phyloP scores from a whole-genome alignment of 2,797 vertebrate species.

The Peromyscus nudipes region DNA sequence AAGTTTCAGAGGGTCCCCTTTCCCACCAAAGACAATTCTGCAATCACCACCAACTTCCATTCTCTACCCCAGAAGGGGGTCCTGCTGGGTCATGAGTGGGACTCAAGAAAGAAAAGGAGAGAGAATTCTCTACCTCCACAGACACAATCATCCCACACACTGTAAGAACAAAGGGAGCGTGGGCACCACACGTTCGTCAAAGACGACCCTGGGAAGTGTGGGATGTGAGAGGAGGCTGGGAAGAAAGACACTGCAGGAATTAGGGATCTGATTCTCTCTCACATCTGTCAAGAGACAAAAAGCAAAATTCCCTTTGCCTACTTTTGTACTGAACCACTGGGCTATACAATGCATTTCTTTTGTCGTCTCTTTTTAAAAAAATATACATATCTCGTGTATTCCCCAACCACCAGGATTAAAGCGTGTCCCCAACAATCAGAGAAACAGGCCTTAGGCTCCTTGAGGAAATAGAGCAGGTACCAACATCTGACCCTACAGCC shows the following conservation, averaged over 20 bases:
- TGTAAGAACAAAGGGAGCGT: neutral
- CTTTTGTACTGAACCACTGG: neutral
- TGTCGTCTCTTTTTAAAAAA: too few relatives aligned
- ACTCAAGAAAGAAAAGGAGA: neutral
- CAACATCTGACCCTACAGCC: neutral
- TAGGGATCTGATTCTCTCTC: neutral
- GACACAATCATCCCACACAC: neutral
- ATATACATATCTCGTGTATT: neutral
- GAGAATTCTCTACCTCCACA: neutral
- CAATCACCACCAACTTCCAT: rapidly evolving
- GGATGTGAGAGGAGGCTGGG: neutral
- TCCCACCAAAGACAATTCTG: neutral
- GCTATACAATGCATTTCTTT: neutral
- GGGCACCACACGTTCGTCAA: neutral
- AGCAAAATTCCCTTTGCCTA: neutral
- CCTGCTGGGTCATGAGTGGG: neutral
- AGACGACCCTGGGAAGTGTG: neutral
- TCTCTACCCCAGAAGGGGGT: neutral
- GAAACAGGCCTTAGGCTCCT: neutral
- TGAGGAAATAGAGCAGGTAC: neutral
- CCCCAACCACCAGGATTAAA: too few relatives aligned
- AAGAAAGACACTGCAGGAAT: neutral
- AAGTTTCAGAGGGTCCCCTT: neutral
- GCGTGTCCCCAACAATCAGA: neutral
- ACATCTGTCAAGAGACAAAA: neutral